phyloP scores from a whole-genome alignment of 2,113 vertebrate species.

The Lycocorax pyrrhopterus region DNA sequence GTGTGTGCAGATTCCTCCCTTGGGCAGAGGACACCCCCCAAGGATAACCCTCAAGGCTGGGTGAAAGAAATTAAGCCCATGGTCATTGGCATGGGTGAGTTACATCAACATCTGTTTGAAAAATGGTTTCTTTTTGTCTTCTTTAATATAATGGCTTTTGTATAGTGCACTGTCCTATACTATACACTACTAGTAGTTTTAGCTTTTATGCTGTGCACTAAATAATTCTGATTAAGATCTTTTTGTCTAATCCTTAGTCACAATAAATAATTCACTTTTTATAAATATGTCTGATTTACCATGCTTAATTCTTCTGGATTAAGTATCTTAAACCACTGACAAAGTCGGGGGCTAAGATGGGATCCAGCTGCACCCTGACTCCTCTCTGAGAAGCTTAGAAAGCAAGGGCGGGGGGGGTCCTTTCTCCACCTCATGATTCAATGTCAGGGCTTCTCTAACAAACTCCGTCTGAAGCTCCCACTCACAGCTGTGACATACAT shows the following conservation, averaged over 20 bases:
- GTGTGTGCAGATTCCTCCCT: background rate
- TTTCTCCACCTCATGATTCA: background rate
- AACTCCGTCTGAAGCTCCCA: background rate
- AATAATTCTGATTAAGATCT: background rate
- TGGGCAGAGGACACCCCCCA: background rate
- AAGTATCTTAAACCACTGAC: background rate
- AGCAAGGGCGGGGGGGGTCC: background rate
- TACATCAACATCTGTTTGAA: background rate
- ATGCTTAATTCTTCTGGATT: background rate
- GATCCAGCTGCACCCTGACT: background rate
- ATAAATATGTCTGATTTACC: background rate
- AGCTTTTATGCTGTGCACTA: background rate
- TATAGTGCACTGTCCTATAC: background rate
- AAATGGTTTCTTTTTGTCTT: background rate
- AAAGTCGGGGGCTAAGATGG: background rate
- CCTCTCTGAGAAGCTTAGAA: background rate
- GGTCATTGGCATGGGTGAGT: rapidly evolving
- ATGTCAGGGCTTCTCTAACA: background rate
- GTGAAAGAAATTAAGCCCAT: background rate
- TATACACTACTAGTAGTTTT: background rate
- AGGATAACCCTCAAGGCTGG: background rate
- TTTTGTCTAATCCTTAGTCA: background rate
- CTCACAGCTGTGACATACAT: background rate
- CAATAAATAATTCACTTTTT: background rate
- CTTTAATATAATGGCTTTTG: background rate